Evolutionary conservation across 2,797 vertebrate genomes (phyloP), one percentile per base, ranked within the genome.

Genomic region (Danio albolineatus): DNA sequence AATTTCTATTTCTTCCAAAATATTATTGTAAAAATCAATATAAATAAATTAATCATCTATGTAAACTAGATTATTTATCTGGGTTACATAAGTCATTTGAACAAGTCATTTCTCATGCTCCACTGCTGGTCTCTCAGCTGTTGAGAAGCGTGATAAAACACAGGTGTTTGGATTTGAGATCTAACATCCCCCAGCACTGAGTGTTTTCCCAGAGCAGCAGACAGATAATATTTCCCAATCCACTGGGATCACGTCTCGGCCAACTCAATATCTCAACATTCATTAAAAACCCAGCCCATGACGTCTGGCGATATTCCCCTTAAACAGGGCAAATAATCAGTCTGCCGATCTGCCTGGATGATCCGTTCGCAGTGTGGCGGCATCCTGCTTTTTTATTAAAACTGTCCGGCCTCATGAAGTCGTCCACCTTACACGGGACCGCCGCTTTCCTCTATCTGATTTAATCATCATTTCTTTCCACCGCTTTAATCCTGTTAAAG

Each of bases 141-240:
- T 51, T 51, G 51, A 61, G 46, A 41, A 51, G 73, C 19, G 19
- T 43, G 38, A 43, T 41, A 54, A 56, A 39, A 41, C 38, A 81
- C 73, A 60, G 76, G 61, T 60, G 76, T 74, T 82, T 73, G 54
- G 54, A 49, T 69, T 69, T 79, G 56, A 61, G 62, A 60, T 77
- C 75, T n/a, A 49, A 62, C 28, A 61, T 74, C 46, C 59, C 21
- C 73, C 46, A 43, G 51, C 69, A 56, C 38, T 14, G 61, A n/a
- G 64, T 51, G 41, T 70, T 69, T 60, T 78, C 65, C 44, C 54
- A 77, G 41, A 16, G 46, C 16, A 41, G 41, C 39, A 51, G 43
- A 60, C 65, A 49, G 54, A 70, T 60, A 69, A 78, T 78, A 78
- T 41, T 60, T 60, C 43, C 43, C 56, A 39, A 70, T 70, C 76